Evolutionary conservation across 2,888 invertebrate species (phyloP).

Genomic region (Hyposoter didymator): DNA sequence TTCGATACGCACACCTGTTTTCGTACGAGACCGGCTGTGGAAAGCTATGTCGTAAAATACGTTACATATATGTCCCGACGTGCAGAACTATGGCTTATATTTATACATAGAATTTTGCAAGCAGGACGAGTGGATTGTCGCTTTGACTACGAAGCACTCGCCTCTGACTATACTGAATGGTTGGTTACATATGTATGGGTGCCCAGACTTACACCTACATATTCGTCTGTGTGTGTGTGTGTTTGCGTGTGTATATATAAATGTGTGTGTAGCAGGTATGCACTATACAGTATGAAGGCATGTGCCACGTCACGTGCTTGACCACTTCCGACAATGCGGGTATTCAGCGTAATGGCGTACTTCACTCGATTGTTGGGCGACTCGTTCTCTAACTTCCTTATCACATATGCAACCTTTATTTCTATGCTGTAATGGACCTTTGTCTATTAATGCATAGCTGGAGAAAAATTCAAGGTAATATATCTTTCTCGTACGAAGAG

Average conservation of each 20-base stretch:
- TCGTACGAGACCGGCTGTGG: slow-evolving; percentile 16
- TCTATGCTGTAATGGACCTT: not conserved
- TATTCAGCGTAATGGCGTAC: slow-evolving; percentile 62
- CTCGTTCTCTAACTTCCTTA: slow-evolving; percentile 61
- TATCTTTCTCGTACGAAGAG: not conserved
- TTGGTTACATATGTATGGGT: slow-evolving; percentile 31
- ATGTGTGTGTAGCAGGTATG: slow-evolving; percentile 12
- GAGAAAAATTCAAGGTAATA: slow-evolving; percentile 28
- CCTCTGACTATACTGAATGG: slow-evolving; percentile 57
- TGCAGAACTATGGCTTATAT: not conserved
- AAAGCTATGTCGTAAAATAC: slow-evolving; percentile 53
- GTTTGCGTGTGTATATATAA: not conserved
- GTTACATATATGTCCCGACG: slow-evolving; percentile 3
- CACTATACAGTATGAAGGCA: slow-evolving; percentile 25
- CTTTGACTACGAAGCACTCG: slow-evolving; percentile 49
- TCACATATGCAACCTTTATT: slow-evolving; percentile 51
- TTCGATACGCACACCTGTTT: slow-evolving; percentile 41
- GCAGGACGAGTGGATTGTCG: slow-evolving; percentile 46
- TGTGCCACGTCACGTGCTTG: slow-evolving; percentile 45
- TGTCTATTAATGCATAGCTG: not conserved
- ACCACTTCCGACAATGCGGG: slow-evolving; percentile 59
- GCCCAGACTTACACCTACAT: not conserved
- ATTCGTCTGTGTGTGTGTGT: too few species aligned
- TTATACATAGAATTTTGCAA: slow-evolving; percentile 25
- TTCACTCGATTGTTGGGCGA: slow-evolving; percentile 59